Percentiles rank a stretch among this genome's conserved stretches.
phyloP scores from a whole-genome alignment of 2,888 invertebrate species.

The Cheilosia impressa region DNA sequence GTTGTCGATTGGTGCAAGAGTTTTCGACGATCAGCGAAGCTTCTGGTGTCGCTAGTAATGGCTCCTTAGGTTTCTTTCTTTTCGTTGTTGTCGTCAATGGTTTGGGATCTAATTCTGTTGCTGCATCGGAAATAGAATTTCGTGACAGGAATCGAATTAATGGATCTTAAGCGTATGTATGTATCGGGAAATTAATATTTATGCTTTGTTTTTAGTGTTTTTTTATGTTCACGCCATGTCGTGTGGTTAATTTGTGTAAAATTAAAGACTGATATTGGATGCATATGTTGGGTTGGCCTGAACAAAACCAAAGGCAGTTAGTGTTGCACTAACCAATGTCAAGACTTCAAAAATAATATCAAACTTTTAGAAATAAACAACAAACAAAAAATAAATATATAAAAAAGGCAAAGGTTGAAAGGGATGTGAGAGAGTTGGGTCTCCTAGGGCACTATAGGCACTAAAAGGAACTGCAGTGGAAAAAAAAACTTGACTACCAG shows the following conservation, averaged over 20 bases:
- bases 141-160: conserved; percentile 45
- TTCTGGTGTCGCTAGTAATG: conserved; percentile 74
- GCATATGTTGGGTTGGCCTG: background rate
- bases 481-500: too few relatives aligned
- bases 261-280: background rate
- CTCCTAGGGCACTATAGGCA: too few relatives aligned
- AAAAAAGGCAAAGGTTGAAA: too few relatives aligned
- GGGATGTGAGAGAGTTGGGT: too few relatives aligned
- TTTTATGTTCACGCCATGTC: background rate
- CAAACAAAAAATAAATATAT: too few relatives aligned
- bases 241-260: conserved; percentile 18
- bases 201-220: conserved; percentile 18
- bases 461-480: too few relatives aligned
- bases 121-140: conserved; percentile 57
- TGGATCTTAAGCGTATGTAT: conserved; percentile 25
- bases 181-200: conserved; percentile 42
- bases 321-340: background rate
- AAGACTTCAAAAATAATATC: too few relatives aligned
- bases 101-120: conserved; percentile 43
- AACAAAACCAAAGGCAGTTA: background rate
- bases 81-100: conserved; percentile 19
- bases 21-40: conserved; percentile 31
- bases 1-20: conserved; percentile 38
- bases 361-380: too few relatives aligned
- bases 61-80: conserved; percentile 46